Evolutionary conservation across 2,888 invertebrate species (phyloP), one percentile per base, ranked within the genome.

Genomic region (Cyaniris semiargus): DNA sequence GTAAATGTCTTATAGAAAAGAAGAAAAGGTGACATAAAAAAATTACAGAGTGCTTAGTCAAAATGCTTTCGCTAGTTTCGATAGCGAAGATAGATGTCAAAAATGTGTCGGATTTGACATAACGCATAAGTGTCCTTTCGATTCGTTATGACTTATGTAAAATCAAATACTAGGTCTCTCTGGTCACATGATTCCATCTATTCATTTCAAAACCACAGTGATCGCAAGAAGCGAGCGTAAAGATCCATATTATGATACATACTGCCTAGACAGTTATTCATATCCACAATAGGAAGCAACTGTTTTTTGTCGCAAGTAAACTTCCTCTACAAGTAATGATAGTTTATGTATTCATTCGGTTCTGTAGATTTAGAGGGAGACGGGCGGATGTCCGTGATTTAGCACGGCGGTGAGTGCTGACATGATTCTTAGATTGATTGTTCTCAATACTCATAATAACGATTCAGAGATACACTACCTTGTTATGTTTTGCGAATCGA

Each of bases 331-430:
- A 72, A 72, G 72, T 44, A 44, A 72, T 66, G 66, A 66, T 44
- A 38, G 72, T 34, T 78, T 75, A 77, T 79, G 81, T 80, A 80
- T 82, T 79, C 78, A 82, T 79, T 81, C 78, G 79, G 81, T 80
- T 80, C 81, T 80, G 77, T 81, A 80, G 77, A 80, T 84, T 80
- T 82, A 83, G 86, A 85, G 87, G 84, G 86, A 86, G 86, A 85
- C 85, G 86, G 85, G 85, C 92, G 93, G 93, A 94, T 90, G 91
- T 89, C 85, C 86, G 86, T 86, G 88, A 93, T 93, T 93, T 91
- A 90, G 86, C 84, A 83, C 86, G 86, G 84, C 87, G 85, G 84
- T 86, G 86, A 85, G 84, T 87, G 85, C 84, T 86, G 86, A 84
- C 85, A 83, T 85, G 83, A 85, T 86, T 89, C 87, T 83, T 83